Evolutionary conservation across 1,140 invertebrate species (phyloP), one percentile per base, ranked within the genome.

Genomic region (Maconellicoccus hirsutus): DNA sequence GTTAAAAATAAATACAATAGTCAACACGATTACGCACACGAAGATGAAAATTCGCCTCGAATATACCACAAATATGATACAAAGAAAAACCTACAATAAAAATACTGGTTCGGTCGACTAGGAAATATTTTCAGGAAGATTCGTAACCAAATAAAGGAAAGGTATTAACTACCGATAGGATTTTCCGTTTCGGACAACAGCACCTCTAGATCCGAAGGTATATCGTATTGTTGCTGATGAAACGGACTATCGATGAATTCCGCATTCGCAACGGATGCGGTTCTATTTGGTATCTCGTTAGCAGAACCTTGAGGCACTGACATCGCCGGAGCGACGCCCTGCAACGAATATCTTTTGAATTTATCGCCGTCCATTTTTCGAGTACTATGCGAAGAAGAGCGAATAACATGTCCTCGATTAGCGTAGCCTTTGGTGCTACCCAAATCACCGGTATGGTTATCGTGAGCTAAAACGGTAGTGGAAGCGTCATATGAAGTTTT

Each of bases 121-220:
- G 29, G 29, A 33, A 33, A 33, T 6, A 33, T 33, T 33, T n/a
- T n/a, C n/a, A n/a, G n/a, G n/a, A n/a, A n/a, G n/a, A n/a, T n/a
- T n/a, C n/a, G n/a, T n/a, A 12, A 33, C 12, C 29, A 33, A 6
- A 33, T 33, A 33, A 6, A 33, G 29, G 29, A 6, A 33, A 8
- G 16, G n/a, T 4, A 16, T 66, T 66, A 25, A 66, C 10, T 26
- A 14, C 25, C 61, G 10, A 25, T 66, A 2, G 61, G 21, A 16
- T 66, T 66, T 76, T 85, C 84, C 75, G 83, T 84, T 76, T 85
- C 84, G 23, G 85, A 85, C 10, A 86, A 79, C 21, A 86, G 77
- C 70, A 85, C 84, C 75, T 86, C 84, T 73, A 86, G 78, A 78
- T 86, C 85, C 59, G 84, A 85, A 71, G 85, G 84, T 76, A 86